Evolutionary conservation across 2,888 invertebrate genomes (phyloP).

Genomic region (Drosophila merina): DNA sequence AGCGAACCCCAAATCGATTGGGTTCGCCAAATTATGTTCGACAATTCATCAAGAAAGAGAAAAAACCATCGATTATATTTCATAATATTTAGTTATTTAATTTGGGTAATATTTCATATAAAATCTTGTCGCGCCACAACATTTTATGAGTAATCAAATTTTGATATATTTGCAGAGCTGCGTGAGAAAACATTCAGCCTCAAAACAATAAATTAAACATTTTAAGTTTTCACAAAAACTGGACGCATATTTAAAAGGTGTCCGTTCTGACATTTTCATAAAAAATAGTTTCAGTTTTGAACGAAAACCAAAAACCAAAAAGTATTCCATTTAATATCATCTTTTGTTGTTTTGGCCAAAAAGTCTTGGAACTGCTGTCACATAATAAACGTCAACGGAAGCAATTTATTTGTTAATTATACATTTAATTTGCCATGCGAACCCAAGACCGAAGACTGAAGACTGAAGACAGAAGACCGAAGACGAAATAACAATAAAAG

Average conservation of each 20-base stretch:
- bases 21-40: background rate
- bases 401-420: slow-evolving; percentile 77
- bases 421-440: slow-evolving; percentile 67
- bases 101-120: background rate
- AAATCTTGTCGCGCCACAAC: background rate
- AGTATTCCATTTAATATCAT: slow-evolving; percentile 21
- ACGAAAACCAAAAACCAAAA: slow-evolving; percentile 8
- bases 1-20: slow-evolving; percentile 7
- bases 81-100: background rate
- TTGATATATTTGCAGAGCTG: slow-evolving; percentile 7
- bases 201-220: slow-evolving; percentile 28
- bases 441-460: slow-evolving; percentile 22
- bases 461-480: slow-evolving; percentile 17
- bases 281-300: slow-evolving; percentile 9
- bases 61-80: background rate
- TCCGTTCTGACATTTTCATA: slow-evolving; percentile 12
- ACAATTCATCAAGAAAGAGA: background rate
- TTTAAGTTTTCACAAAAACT: slow-evolving; percentile 3
- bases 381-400: slow-evolving; percentile 70
- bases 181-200: background rate
- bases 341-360: slow-evolving; percentile 18
- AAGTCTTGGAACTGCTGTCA: slow-evolving; percentile 33
- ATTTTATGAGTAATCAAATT: slow-evolving; percentile 22
- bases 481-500: slow-evolving; percentile 38
- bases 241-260: slow-evolving; percentile 24